These are phyloP conservation scores for Phrixothrix hirtus DNA, from an alignment of 2,888 invertebrate genomes.

Conservation along the genomic window DNA sequence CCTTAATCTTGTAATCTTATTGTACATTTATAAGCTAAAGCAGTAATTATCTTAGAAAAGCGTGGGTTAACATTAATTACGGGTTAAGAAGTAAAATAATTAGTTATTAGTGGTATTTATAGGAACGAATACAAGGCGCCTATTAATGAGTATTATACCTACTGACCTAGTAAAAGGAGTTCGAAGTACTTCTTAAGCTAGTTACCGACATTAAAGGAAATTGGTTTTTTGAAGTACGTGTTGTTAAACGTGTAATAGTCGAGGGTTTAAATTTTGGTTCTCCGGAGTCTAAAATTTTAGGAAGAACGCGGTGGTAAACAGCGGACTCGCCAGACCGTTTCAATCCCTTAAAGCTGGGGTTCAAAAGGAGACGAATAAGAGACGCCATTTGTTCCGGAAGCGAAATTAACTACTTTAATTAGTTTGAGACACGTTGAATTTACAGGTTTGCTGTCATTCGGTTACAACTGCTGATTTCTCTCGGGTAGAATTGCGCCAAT, in stretches of 20 bases:
- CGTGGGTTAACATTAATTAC: conserved; percentile 19
- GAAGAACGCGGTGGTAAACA: conserved; percentile 29
- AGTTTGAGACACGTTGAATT: conserved; percentile 58
- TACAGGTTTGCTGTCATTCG: conserved; percentile 53
- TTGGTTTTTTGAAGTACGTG: conserved; percentile 1
- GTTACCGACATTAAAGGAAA: background rate
- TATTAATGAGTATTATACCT: conserved; percentile 5
- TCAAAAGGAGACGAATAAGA: conserved; percentile 53
- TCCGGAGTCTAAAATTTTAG: conserved; percentile 9
- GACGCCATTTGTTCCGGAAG: conserved; percentile 55
- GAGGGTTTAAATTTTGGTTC: conserved; percentile 13
- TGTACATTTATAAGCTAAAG: conserved; percentile 25
- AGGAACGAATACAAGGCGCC: no score
- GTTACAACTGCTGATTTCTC: conserved; percentile 49
- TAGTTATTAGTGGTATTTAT: conserved; percentile 7
- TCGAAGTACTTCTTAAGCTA: background rate
- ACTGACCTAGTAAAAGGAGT: conserved; percentile 8
- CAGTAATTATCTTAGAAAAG: conserved; percentile 25
- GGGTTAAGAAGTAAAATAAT: conserved; percentile 16
- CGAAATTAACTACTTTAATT: conserved; percentile 59
- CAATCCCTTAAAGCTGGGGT: conserved; percentile 38
- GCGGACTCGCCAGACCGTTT: conserved; percentile 39
- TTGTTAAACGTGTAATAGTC: background rate
- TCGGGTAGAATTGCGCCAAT: conserved; percentile 46
- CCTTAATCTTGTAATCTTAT: conserved; percentile 26